Percentiles rank a stretch among this genome's conserved stretches.
phyloP scores from a whole-genome alignment of 2,113 vertebrate species.

The Meriones unguiculatus region DNA sequence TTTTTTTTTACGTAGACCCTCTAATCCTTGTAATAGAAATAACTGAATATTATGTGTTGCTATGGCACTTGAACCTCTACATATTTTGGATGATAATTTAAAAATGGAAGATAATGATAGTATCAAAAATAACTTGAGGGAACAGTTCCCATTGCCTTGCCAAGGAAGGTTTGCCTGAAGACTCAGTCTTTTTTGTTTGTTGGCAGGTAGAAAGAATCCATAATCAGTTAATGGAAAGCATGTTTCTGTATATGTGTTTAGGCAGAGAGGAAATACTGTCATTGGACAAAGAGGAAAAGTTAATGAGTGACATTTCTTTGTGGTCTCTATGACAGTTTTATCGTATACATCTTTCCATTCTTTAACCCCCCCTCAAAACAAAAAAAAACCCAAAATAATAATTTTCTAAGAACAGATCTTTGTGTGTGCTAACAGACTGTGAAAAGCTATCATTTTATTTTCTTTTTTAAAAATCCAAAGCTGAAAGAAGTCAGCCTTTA shows the following conservation, averaged over 20 bases:
- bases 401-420: slow-evolving; percentile 66
- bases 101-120: slow-evolving; percentile 25
- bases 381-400: background rate
- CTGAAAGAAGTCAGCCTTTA: slow-evolving; percentile 65
- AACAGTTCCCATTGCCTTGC: background rate
- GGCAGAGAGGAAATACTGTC: slow-evolving; percentile 32
- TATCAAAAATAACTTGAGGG: slow-evolving; percentile 31
- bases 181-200: background rate
- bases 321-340: slow-evolving; percentile 58
- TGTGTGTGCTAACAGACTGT: slow-evolving; percentile 67
- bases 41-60: background rate
- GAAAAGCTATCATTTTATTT: slow-evolving; percentile 66
- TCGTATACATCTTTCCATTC: background rate
- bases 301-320: slow-evolving; percentile 60
- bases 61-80: background rate
- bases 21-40: slow-evolving; percentile 6
- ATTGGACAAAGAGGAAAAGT: slow-evolving; percentile 36
- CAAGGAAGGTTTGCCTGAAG: background rate
- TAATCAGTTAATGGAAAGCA: slow-evolving; percentile 9
- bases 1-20: background rate
- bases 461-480: slow-evolving; percentile 45
- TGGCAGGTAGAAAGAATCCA: background rate
- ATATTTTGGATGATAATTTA: slow-evolving; percentile 17
- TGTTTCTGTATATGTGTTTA: slow-evolving; percentile 39
- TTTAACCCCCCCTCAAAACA: background rate